Evolutionary conservation across 2,888 invertebrate species (phyloP), one percentile per base, ranked within the genome.

Genomic region (Cerastis leucographa): DNA sequence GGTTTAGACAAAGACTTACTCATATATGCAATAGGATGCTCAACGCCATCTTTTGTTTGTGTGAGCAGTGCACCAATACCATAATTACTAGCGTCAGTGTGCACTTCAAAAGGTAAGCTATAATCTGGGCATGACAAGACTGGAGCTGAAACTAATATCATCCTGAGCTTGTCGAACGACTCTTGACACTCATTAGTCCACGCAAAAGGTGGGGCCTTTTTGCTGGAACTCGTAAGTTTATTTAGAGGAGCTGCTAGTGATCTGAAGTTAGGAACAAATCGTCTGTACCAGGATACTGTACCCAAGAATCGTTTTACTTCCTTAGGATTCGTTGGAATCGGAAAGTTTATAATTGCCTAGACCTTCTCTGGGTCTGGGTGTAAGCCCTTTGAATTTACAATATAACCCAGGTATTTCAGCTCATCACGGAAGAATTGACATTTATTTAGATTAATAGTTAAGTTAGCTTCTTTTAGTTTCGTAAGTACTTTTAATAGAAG

Each of bases 21-120:
- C 59, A 61, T 61, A 25, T 61, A 59, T 29, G 59, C 59, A 17
- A 61, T 61, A 29, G 59, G 59, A 8, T 61, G 59, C 29, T 61
- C 59, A 7, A 29, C 29, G 19, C 29, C 35, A 29, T 61, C 9
- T 29, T 29, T 61, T 5, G 14, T 14, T 35, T 61, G 61, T 8
- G 61, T 35, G 14, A 61, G 29, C 61, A 61, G 14, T 29, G 61
- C 61, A 35, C 29, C 29, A 7, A 35, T 8, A 6, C 35, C 61
- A 19, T 61, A 61, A 19, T 35, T 61, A 9, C 35, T 61, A 8
- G 61, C 35, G 35, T 61, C 61, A 19, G 61, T 61, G 35, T 61
- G 61, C 8, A 61, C 61, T 35, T 61, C 35, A 61, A 61, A 61
- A 17, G 35, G 59, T 17, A 17, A 14, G 6, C 29, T 35, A 35